Evolutionary conservation across 2,113 vertebrate species (phyloP).

Genomic region (Chionodraco myersi): DNA sequence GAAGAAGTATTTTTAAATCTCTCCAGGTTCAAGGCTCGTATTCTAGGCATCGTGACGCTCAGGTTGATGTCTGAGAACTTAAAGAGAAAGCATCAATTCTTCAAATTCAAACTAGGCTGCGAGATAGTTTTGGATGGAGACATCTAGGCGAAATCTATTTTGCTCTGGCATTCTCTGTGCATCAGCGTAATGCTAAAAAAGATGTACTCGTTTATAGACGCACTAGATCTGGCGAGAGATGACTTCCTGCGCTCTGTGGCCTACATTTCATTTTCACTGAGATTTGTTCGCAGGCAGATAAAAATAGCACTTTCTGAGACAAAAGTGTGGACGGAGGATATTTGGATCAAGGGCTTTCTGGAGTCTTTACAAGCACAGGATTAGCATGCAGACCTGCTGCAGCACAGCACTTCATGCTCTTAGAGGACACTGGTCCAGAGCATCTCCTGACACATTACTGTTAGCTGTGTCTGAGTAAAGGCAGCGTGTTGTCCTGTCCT

Average conservation of each 20-base stretch:
- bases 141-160: constrained; percentile 52
- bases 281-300: not conserved
- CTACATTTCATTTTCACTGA: constrained; percentile 66
- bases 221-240: constrained; percentile 68
- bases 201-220: constrained; percentile 65
- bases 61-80: constrained; percentile 28
- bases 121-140: constrained; percentile 71
- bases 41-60: constrained; percentile 23
- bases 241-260: constrained; percentile 59
- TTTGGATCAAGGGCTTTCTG: constrained; percentile 40
- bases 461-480: not conserved
- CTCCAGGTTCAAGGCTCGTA: constrained; percentile 24
- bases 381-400: constrained; percentile 41
- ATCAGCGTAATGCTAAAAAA: constrained; percentile 33
- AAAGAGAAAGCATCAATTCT: constrained; percentile 44
- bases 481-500: constrained; percentile 26
- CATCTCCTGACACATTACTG: not conserved
- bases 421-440: constrained; percentile 18
- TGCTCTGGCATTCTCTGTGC: constrained; percentile 40
- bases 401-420: constrained; percentile 4
- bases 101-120: constrained; percentile 60
- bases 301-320: constrained; percentile 31
- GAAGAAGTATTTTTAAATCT: constrained; percentile 63
- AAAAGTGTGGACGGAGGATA: constrained; percentile 13
- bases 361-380: constrained; percentile 37